phyloP scores from a whole-genome alignment of 1,140 invertebrate genomes.

The Laupala kohalensis region DNA sequence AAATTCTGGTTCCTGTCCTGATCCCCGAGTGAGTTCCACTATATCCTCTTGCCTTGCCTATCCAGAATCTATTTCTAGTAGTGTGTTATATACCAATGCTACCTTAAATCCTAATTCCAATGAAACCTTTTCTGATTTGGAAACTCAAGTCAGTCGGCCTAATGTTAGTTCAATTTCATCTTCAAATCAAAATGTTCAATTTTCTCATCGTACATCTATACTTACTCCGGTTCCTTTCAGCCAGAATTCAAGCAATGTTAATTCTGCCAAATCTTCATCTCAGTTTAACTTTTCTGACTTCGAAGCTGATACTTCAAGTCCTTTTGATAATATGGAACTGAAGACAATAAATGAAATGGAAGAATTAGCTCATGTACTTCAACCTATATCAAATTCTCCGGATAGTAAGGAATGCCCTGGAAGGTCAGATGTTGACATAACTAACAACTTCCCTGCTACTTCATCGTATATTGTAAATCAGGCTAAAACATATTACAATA shows the following conservation, averaged over 20 bases:
- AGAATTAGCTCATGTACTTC: slow-evolving; percentile 59
- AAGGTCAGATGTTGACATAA: neutral
- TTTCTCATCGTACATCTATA: slow-evolving; percentile 19
- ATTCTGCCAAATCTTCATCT: slow-evolving; percentile 25
- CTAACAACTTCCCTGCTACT: neutral
- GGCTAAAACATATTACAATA: neutral
- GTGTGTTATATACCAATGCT: neutral
- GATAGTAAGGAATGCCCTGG: neutral
- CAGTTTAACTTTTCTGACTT: slow-evolving; percentile 62
- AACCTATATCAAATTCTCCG: slow-evolving; percentile 21
- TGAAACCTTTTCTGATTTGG: neutral
- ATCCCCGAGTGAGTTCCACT: slow-evolving; percentile 2
- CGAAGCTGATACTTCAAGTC: slow-evolving; percentile 76
- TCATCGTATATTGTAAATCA: slow-evolving; percentile 1
- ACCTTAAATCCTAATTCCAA: neutral
- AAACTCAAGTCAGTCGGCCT: neutral
- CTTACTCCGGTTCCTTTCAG: slow-evolving; percentile 20
- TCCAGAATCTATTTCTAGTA: neutral
- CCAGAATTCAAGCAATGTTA: slow-evolving; percentile 15
- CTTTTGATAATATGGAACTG: slow-evolving; percentile 80
- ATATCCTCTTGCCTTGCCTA: neutral
- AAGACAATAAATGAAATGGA: slow-evolving; percentile 85
- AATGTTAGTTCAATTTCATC: neutral
- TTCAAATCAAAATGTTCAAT: neutral
- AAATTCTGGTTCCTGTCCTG: neutral